Evolutionary conservation across 2,113 vertebrate species (phyloP), one percentile per base, ranked within the genome.

Genomic region (Trematomus loennbergii): DNA sequence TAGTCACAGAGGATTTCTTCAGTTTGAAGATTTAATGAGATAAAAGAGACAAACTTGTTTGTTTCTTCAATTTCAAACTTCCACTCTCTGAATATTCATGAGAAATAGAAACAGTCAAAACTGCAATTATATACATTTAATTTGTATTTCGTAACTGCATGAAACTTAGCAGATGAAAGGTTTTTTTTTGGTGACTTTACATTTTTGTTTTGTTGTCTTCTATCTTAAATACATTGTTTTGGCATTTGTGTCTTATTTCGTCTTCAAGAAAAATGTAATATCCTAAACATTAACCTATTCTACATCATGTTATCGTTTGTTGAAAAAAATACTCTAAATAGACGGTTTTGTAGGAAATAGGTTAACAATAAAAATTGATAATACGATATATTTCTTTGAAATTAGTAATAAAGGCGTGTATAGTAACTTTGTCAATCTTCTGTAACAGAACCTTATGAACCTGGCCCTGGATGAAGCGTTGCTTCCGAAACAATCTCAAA

Each of bases 401-500:
- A 45, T 49, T 12, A 49, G 4, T 7, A 11, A 22, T 46, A 11
- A 49, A 25, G 46, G 13, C 61, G 25, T 69, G 43, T 63, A 12
- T 80, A 43, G 12, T 87, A 68, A 91, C 25, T 2, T 1, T 64
- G 45, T 89, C 25, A 22, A 29, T 13, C 13, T 12, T 85, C 53
- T 78, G 7, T 75, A 22, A 84, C 90, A 93, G 92, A 92, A 89
- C 80, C 59, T 92, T 18, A 18, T 81, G 20, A 90, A 91, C 55
- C 64, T 94, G 77, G 53, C 81, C 73, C 62, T 91, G 73, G 91
- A 92, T 11, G 92, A 94, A 2, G 61, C 74, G 58, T 88, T 91
- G 43, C 55, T 77, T 6, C 62, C 65, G 3, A 36, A 79, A 52
- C 80, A 87, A 49, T 12, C 86, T 48, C 89, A 85, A 50, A 54